These are phyloP conservation scores for Chymomyza procnemis DNA, from an alignment of 2,888 invertebrate species.

Conservation along the genomic window DNA sequence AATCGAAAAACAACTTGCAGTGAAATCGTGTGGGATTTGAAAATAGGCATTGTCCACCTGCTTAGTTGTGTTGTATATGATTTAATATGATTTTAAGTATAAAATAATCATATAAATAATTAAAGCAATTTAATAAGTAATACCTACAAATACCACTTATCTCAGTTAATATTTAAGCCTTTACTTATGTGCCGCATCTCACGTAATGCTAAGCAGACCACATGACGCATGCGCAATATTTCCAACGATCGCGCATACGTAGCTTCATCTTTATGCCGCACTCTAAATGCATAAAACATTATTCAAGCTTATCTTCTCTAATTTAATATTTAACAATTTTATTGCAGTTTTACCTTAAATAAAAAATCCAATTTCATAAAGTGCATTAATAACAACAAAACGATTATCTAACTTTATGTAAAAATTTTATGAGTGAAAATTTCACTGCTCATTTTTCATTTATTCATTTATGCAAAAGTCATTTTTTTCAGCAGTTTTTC, in stretches of 20 bases:
- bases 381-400: not conserved
- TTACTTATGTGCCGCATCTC: too few relatives aligned
- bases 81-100: too few relatives aligned
- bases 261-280: not conserved
- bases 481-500: slow-evolving; percentile 63
- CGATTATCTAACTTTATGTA: slow-evolving; percentile 28
- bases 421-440: slow-evolving; percentile 20
- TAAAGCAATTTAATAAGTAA: too few relatives aligned
- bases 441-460: slow-evolving; percentile 28
- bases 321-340: not conserved
- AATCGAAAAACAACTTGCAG: too few relatives aligned
- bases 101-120: too few relatives aligned
- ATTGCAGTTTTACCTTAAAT: not conserved
- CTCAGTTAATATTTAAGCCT: too few relatives aligned
- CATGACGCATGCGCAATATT: not conserved
- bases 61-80: too few relatives aligned
- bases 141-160: too few relatives aligned
- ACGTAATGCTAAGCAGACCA: not conserved
- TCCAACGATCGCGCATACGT: not conserved
- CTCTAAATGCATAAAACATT: not conserved
- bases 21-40: too few relatives aligned
- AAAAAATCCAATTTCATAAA: slow-evolving; percentile 10
- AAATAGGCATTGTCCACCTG: too few relatives aligned
- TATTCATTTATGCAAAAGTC: slow-evolving; percentile 33
- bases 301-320: not conserved